Evolutionary conservation across 1,140 invertebrate genomes (phyloP), one percentile per base, ranked within the genome.

Genomic region (Drosophila virilis): DNA sequence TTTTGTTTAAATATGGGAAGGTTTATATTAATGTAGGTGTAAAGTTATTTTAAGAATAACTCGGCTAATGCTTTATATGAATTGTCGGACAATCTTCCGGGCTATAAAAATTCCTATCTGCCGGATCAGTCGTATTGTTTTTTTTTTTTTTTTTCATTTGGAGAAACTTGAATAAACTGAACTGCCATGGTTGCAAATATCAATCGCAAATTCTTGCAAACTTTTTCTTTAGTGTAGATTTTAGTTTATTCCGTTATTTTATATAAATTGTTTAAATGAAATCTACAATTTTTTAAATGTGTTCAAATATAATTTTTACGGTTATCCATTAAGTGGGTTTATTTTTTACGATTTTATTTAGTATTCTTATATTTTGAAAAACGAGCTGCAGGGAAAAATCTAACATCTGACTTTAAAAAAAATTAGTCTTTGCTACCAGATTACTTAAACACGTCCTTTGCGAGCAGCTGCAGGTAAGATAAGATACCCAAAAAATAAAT

Each of bases 371-470:
- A 42, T 57, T 69, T 79, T 78, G 69, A 74, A 72, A 66, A 80
- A 85, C 71, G 71, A 72, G 66, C 65, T 58, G 54, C 37, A 35
- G 65, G 62, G 57, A 64, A 68, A 55, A 86, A 86, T 82, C 66
- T 67, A 80, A 77, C 69, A 46, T 55, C 57, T 68, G 77, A 61
- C 35, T 61, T 70, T 74, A 58, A 22, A 88, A 88, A 85, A 70
- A 68, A 77, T 79, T 46, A 55, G 35, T 77, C 32, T 66, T 62
- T 50, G 15, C 65, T 64, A 58, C 42, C 58, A 67, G 67, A 71
- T 80, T 55, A 82, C 50, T 91, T 91, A 91, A 70, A 88, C 90
- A 13, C 91, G 91, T 91, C 83, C 91, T 78, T 91, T 91, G 66
- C 91, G 91, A 59, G 84, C 78, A 71, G 78, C 91, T 91, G 71